Percentiles rank a stretch among this genome's conserved stretches.
These are phyloP conservation scores for Endomychus coccineus DNA, from an alignment of 2,888 invertebrate species.

Conservation along the genomic window DNA sequence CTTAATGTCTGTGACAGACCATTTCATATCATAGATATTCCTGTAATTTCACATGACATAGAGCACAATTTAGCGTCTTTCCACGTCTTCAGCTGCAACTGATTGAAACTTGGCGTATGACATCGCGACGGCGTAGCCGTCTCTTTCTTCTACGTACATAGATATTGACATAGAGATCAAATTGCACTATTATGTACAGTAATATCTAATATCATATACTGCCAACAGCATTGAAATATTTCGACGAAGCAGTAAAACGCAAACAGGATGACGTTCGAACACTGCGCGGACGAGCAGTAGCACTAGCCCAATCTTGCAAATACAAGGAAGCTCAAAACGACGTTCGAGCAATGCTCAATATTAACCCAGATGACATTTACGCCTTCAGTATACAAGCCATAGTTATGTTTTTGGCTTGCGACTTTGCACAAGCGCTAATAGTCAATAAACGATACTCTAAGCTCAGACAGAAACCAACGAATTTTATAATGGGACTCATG, in stretches of 20 bases:
- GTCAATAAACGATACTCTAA: conserved; percentile 30
- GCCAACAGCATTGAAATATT: conserved; percentile 10
- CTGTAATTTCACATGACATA: too few relatives aligned
- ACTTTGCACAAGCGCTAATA: conserved; percentile 40
- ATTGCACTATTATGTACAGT: too few relatives aligned
- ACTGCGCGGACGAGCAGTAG: conserved; percentile 49
- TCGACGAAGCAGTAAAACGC: conserved; percentile 10
- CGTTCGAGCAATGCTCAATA: conserved; percentile 42
- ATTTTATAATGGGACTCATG: conserved; percentile 41
- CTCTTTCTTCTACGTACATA: too few relatives aligned
- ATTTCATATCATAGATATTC: too few relatives aligned
- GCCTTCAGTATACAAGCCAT: conserved; percentile 36
- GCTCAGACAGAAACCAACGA: conserved; percentile 37
- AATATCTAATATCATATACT: too few relatives aligned
- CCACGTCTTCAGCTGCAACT: too few relatives aligned
- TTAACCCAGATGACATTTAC: conserved; percentile 34
- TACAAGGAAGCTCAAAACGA: conserved; percentile 50
- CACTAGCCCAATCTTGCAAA: conserved; percentile 49
- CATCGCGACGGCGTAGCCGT: too few relatives aligned
- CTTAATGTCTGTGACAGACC: too few relatives aligned
- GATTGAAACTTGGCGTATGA: too few relatives aligned
- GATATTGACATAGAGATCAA: too few relatives aligned
- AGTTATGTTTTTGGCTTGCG: conserved; percentile 37
- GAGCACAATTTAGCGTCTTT: too few relatives aligned
- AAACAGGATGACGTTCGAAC: conserved; percentile 46